Base-by-base conservation (phyloP, 2,113 vertebrate genomes). In the Pimephales promelas region DNA sequence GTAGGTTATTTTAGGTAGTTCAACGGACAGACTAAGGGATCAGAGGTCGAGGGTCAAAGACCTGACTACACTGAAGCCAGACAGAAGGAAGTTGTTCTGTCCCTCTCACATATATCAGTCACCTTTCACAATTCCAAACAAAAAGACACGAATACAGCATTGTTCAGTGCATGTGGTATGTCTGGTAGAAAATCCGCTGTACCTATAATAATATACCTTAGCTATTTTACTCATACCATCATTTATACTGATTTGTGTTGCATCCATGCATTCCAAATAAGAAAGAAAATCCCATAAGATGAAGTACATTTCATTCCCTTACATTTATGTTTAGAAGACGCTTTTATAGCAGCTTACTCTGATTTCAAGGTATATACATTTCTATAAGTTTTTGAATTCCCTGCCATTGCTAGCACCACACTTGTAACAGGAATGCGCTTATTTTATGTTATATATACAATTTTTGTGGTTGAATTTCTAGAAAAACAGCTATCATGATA, bases 31-130 rank as follows among this genome's bases (percentile, higher is more conserved):
- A 43, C 45, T 83, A 40, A 74, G 20, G 8, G 59, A 78, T 75
- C 40, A 70, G 16, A 62, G 64, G 64, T 81, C 62, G 73, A 66
- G 6, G 31, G 62, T 40, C 72, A 84, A 62, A 74, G 59, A 13
- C 7, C 80, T 71, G 43, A 2, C 64, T 36, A 68, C 64, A 68
- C 64, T 68, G 64, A 72, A 79, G 28, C 18, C 49, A 75, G 28
- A 14, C 68, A 56, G 20, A 22, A 56, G 28, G 28, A 22, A 56
- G 18, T 54, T 34, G 28, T 34, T 54, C 52, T 61, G 11, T 36
- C 22, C 20, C 4, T 78, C 34, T 78, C 34, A 26, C 6, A 59
- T 4, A 10, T n/a, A n/a, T 76, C 28, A 36, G 20, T 36, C 52
- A 31, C 10, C 64, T 36, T 11, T 43, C 43, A 71, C 10, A 34